Conservation (phyloP, 92 coral and sea anemone species). For the Plumapathes pennacea region DNA sequence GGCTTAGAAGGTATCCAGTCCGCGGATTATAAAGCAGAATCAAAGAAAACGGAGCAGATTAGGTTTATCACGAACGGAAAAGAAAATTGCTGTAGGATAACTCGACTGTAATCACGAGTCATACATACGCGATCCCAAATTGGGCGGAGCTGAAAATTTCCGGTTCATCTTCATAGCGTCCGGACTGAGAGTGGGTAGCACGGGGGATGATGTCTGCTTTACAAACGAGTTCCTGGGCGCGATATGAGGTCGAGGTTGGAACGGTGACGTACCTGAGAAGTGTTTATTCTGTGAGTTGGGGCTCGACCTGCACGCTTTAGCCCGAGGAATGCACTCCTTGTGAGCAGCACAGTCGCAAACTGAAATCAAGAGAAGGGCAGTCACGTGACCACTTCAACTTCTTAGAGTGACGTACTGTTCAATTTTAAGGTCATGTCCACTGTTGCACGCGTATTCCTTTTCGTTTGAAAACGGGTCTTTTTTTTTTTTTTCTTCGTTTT, state of each 20-base stretch:
- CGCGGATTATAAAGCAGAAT: no score
- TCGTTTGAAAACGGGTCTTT: no score
- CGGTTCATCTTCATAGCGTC: slow-evolving; percentile 44
- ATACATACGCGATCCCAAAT: slow-evolving; percentile 61
- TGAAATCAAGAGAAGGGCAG: slow-evolving; percentile 19
- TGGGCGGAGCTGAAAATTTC: slow-evolving; percentile 69
- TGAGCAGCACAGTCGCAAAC: slow-evolving; percentile 87
- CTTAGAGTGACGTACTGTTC: no score
- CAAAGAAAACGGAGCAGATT: no score
- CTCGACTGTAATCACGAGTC: no score
- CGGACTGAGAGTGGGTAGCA: slow-evolving; percentile 46
- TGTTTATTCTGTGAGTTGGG: slow-evolving; percentile 18
- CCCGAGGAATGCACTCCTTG: slow-evolving; percentile 76
- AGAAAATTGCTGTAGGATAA: no score
- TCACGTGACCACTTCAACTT: no score
- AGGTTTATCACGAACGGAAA: no score
- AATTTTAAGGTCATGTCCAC: no score
- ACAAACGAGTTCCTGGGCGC: slow-evolving; percentile 18
- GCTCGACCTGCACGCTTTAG: slow-evolving; percentile 58
- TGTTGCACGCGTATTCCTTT: no score
- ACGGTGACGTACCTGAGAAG: slow-evolving; percentile 80
- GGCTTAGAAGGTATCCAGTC: no score
- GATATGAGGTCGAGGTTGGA: slow-evolving; percentile 51
- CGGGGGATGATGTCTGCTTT: slow-evolving; percentile 25
- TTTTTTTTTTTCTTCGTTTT: no score